These are phyloP conservation scores for Poecilia wingei DNA, from an alignment of 2,797 vertebrate species.

Conservation along the genomic window DNA sequence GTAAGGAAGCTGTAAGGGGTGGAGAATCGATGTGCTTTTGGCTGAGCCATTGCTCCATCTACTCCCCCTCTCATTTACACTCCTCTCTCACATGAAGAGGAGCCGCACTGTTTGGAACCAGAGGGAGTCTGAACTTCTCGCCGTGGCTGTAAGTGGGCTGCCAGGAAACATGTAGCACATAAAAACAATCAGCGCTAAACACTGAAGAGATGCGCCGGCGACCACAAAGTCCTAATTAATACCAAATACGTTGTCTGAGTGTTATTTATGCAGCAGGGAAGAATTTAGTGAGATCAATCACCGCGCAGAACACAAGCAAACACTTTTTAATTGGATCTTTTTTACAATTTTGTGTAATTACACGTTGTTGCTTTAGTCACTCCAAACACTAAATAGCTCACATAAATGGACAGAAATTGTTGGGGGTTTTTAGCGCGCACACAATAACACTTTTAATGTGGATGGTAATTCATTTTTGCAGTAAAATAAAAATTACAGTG, in stretches of 20 bases:
- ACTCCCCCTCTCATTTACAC: conserved; percentile 48
- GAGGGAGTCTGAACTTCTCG: conserved; percentile 32
- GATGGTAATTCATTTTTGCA: background rate
- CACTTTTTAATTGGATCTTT: conserved; percentile 4
- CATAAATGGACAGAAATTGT: conserved; percentile 6
- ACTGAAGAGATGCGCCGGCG: conserved; percentile 6
- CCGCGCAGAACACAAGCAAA: conserved; percentile 10
- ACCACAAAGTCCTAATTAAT: conserved; percentile 44
- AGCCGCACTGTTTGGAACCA: conserved; percentile 22
- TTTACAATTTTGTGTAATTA: background rate
- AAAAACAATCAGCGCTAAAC: conserved; percentile 22
- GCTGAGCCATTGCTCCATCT: conserved; percentile 38
- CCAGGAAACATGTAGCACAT: conserved; percentile 29
- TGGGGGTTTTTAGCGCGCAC: background rate
- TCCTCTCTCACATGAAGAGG: conserved; percentile 43
- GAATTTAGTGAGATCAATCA: conserved; percentile 40
- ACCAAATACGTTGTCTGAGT: conserved; percentile 10
- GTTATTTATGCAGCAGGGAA: conserved; percentile 17
- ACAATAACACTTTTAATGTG: background rate
- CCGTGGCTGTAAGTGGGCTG: conserved; percentile 5
- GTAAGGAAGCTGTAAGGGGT: conserved; percentile 34
- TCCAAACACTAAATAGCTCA: conserved; percentile 5
- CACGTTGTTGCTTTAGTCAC: background rate
- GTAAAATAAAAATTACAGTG: background rate
- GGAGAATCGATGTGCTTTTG: conserved; percentile 60